phyloP scores from a whole-genome alignment of 2,113 vertebrate species.

The Poeciliopsis retropinna region DNA sequence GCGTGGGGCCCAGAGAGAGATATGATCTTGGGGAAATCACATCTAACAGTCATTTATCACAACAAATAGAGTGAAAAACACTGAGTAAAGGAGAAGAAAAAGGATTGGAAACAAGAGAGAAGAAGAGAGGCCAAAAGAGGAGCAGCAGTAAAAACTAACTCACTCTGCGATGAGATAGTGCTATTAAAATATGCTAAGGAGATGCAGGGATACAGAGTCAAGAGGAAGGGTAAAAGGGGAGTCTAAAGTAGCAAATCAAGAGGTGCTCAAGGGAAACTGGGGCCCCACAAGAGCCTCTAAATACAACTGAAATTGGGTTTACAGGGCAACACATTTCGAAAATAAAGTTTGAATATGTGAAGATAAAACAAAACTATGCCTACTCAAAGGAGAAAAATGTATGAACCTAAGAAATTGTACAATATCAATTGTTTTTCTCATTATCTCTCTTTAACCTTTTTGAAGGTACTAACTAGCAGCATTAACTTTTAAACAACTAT shows the following conservation, averaged over 20 bases:
- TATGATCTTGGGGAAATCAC: conserved; percentile 77
- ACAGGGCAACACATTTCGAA: conserved; percentile 33
- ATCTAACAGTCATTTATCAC: conserved; percentile 78
- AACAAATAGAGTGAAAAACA: conserved; percentile 76
- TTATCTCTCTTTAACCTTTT: background rate
- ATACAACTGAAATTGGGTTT: conserved; percentile 47
- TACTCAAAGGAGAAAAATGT: background rate
- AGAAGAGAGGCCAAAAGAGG: conserved; percentile 30
- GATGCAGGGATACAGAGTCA: conserved; percentile 51
- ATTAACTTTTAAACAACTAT: background rate
- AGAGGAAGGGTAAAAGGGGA: conserved; percentile 60
- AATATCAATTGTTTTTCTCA: background rate
- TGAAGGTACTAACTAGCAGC: background rate
- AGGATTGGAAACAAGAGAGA: conserved; percentile 23
- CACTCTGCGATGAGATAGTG: conserved; percentile 26
- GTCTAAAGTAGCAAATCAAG: conserved; percentile 47
- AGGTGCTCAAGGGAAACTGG: conserved; percentile 50
- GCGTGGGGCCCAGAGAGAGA: conserved; percentile 72
- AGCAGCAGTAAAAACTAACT: conserved; percentile 48
- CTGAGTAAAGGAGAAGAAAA: conserved; percentile 53
- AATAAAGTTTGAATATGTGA: conserved; percentile 11
- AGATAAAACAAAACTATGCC: background rate
- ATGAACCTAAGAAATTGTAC: background rate
- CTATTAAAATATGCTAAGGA: conserved; percentile 72
- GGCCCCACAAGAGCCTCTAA: conserved; percentile 23